Base-by-base conservation (phyloP, 2,888 invertebrate species). In the Drosophila trichaetosa region DNA sequence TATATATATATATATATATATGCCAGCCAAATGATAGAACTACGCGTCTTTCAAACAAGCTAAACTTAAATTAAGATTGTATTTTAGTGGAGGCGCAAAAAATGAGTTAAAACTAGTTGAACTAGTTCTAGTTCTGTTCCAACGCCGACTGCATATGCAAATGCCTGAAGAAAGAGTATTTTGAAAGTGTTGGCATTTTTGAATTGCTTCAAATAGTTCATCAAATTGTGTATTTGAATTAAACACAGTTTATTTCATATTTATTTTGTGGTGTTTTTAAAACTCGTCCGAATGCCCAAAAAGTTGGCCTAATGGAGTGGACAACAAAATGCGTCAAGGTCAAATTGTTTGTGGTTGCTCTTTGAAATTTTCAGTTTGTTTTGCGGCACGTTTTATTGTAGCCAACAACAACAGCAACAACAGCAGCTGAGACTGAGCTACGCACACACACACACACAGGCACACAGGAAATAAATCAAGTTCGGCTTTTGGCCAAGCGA, bases 391-490 rank as follows among this genome's bases (percentile, higher is more conserved):
- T 87, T 83, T 87, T 69, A 83, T 81, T 86, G 70, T 80, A 54
- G 60, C 67, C 61, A 72, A 31, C 77, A 71, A 7, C 61, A 76
- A 11, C 63, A 65, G 5, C 52, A 69, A 24, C 66, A 70, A 7
- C 53, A 64, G 7, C 62, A 66, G 11, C 52, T 51, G 8, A 59
- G 51, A 34, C 40, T 48, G 5, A 59, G 24, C n/a, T 48, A 21
- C 65, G 65, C 21, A 46, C 34, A 18, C 56, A 38, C 21, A 18
- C 7, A n/a, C 27, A 36, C 54, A 27, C 36, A 27, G 38, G 69
- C 51, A 73, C 82, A 75, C 83, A 83, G 88, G 84, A 85, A 85
- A 85, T 86, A 85, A 85, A 85, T 85, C 84, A 85, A 85, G 84
- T 85, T 85, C 83, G 83, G 71, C 67, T 73, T 73, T 82, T 82